Evolutionary conservation across 2,888 invertebrate species (phyloP).

Genomic region (Hydropsyche betteni): DNA sequence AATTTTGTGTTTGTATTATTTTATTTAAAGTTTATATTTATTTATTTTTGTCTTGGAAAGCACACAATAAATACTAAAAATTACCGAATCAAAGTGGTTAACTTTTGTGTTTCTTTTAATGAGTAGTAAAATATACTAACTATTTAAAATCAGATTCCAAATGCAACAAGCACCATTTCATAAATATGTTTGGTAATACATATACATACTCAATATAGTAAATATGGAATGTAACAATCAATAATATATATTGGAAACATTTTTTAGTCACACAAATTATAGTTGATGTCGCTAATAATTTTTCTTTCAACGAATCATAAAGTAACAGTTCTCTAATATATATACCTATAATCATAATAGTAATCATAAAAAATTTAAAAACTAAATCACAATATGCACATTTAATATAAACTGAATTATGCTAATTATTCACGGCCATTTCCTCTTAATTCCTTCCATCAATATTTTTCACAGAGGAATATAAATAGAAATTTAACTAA

Average conservation of each 20-base stretch:
- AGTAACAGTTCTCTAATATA: conserved; percentile 10
- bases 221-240: conserved; percentile 27
- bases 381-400: conserved; percentile 50
- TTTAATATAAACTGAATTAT: conserved; percentile 6
- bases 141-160: conserved; percentile 17
- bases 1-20: conserved; percentile 13
- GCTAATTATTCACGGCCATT: conserved; percentile 27
- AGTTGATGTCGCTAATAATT: conserved; percentile 9
- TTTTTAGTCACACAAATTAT: conserved; percentile 14
- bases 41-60: conserved; percentile 31
- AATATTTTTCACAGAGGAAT: background rate
- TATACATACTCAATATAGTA: conserved; percentile 16
- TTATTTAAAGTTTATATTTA: conserved; percentile 34
- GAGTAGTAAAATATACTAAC: conserved; percentile 15
- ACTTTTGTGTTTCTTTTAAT: conserved; percentile 38
- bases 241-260: conserved; percentile 17
- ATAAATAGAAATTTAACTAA: too few species aligned
- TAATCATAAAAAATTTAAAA: conserved; percentile 43
- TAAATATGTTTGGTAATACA: conserved; percentile 29
- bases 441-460: conserved; percentile 9
- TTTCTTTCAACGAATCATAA: conserved; percentile 7
- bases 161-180: conserved; percentile 29
- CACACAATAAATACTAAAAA: conserved; percentile 49
- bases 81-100: conserved; percentile 46
- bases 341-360: conserved; percentile 19